Base-by-base conservation (phyloP, 2,797 vertebrate genomes). In the Dallia pectoralis region DNA sequence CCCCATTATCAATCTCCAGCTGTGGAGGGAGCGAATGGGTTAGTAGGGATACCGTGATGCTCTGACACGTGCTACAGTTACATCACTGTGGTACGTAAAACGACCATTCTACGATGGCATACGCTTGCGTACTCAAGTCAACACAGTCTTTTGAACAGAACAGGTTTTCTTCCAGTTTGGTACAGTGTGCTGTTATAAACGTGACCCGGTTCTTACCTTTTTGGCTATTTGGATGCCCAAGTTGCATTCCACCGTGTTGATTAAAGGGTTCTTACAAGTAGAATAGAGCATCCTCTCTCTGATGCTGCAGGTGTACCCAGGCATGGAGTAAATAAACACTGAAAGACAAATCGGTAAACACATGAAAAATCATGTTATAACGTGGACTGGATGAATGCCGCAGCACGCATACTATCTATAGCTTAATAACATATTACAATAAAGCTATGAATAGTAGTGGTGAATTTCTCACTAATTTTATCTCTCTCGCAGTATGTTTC, bases 291-390 rank as follows among this genome's bases (percentile, higher is more conserved):
- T 96, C 77, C 95, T 89, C 81, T 96, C 95, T 83, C 92, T 92
- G 91, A 96, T 95, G 84, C 94, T 95, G 79, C 95, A 96, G 3
- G 88, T 94, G 65, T 95, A 96, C 1, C 95, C 95, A 62, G 95
- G 95, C 95, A 96, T 95, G 14, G 95, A 96, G 87, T 96, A 96
- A 86, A 96, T 95, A 89, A 96, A 96, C 81, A 96, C 95, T 96
- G 88, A n/a, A 90, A 71, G 44, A 69, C 67, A 82, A 18, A 74
- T 18, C 72, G 61, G 74, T 48, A 71, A 32, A 56, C 66, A 40
- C 59, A 19, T 59, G 22, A 14, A 25, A 59, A 3, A 25, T 12
- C 53, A 59, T 4, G 2, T 8, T 59, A 25, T 7, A 15, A 49
- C 48, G 36, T 95, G 12, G 95, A 96, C 86, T 96, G 96, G 86